Evolutionary conservation across 2,888 invertebrate species (phyloP).

Genomic region (Agrypnus murinus): DNA sequence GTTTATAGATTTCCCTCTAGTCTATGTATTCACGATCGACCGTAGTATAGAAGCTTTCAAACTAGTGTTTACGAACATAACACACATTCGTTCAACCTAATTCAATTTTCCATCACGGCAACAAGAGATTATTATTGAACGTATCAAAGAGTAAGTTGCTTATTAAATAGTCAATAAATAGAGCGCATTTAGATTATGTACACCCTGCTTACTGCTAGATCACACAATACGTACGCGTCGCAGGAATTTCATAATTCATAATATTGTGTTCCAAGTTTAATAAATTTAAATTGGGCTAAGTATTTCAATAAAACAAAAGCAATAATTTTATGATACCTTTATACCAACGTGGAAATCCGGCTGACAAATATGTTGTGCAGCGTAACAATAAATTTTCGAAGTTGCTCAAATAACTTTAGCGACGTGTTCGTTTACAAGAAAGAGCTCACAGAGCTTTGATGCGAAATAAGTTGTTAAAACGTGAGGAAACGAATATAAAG

Average conservation of each 20-base stretch:
- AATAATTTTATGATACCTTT: neutral
- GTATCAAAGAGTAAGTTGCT: conserved; percentile 22
- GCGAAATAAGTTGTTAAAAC: conserved; percentile 11
- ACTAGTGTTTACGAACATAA: conserved; percentile 37
- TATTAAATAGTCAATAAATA: neutral
- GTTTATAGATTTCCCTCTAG: conserved; percentile 48
- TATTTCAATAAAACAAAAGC: neutral
- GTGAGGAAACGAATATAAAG: neutral
- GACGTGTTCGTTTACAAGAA: conserved; percentile 15
- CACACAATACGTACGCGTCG: too few relatives aligned
- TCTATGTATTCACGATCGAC: conserved; percentile 37
- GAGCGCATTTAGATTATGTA: neutral
- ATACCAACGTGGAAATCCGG: conserved; percentile 1
- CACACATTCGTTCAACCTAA: conserved; percentile 33
- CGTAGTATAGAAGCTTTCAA: conserved; percentile 37
- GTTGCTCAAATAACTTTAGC: conserved; percentile 17
- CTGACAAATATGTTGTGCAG: conserved; percentile 3
- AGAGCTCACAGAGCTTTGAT: neutral
- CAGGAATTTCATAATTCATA: neutral
- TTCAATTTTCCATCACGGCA: conserved; percentile 21
- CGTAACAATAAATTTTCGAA: conserved; percentile 14
- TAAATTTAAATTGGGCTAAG: neutral
- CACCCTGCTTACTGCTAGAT: too few relatives aligned
- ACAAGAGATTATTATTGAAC: conserved; percentile 16
- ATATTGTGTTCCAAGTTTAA: neutral